Percentiles rank a stretch among this genome's conserved stretches.
These are phyloP conservation scores for Siniperca knerii DNA, from an alignment of 2,113 vertebrate genomes.

Conservation along the genomic window DNA sequence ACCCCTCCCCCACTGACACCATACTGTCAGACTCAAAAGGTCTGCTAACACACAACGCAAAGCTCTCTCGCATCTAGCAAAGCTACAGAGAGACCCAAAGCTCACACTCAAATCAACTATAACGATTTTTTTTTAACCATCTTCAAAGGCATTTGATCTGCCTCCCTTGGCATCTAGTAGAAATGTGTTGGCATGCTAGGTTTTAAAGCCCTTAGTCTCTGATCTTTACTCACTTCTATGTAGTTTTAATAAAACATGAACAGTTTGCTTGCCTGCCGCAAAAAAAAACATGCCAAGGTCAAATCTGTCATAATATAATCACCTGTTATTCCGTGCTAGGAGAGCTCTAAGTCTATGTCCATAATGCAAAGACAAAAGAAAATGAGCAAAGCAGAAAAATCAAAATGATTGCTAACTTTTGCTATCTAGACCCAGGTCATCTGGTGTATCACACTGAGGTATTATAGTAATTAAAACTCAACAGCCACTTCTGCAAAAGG, in stretches of 20 bases:
- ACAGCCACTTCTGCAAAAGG: slow-evolving; percentile 77
- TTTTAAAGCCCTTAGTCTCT: slow-evolving; percentile 75
- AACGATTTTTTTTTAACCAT: slow-evolving; percentile 64
- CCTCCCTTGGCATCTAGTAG: slow-evolving; percentile 75
- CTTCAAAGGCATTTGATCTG: slow-evolving; percentile 83
- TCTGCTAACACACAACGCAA: slow-evolving; percentile 31
- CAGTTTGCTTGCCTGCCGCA: slow-evolving; percentile 60
- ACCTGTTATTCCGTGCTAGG: slow-evolving; percentile 48
- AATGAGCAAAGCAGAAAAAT: slow-evolving; percentile 35
- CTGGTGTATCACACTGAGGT: slow-evolving; percentile 73
- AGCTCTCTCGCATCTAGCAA: slow-evolving; percentile 35
- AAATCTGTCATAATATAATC: slow-evolving; percentile 70
- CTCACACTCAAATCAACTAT: slow-evolving; percentile 66
- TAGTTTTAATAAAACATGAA: slow-evolving; percentile 81
- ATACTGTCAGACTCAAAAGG: slow-evolving; percentile 41
- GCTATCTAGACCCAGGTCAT: slow-evolving; percentile 59
- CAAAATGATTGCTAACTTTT: slow-evolving; percentile 51
- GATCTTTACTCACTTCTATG: slow-evolving; percentile 75
- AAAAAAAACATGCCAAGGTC: slow-evolving; percentile 72
- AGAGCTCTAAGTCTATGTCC: slow-evolving; percentile 17
- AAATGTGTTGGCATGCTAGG: slow-evolving; percentile 75
- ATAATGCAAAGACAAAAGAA: slow-evolving; percentile 30
- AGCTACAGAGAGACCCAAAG: slow-evolving; percentile 59
- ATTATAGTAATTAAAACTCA: slow-evolving; percentile 84
- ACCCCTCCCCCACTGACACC: slow-evolving; percentile 19